phyloP scores from a whole-genome alignment of 2,888 invertebrate genomes.

The Aphidoletes aphidimyza region DNA sequence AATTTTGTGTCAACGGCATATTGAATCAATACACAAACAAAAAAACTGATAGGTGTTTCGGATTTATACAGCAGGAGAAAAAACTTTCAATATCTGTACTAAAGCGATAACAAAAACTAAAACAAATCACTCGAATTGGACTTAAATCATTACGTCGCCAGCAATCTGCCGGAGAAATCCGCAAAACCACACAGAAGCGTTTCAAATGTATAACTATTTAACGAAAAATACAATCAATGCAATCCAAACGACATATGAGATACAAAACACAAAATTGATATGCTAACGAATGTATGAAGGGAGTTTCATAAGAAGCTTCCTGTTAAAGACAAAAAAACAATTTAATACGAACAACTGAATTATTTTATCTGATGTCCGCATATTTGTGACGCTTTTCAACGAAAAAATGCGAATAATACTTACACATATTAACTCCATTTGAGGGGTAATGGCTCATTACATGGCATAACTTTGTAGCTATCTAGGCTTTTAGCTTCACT shows the following conservation, averaged over 20 bases:
- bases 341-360: too few relatives aligned
- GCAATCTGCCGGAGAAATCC: constrained; percentile 12
- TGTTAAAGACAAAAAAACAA: too few relatives aligned
- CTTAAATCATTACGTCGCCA: not conserved
- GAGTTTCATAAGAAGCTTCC: too few relatives aligned
- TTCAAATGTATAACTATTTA: not conserved
- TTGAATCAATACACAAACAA: not conserved
- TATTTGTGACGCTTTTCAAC: too few relatives aligned
- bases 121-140: not conserved
- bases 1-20: constrained; percentile 29
- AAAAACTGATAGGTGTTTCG: constrained; percentile 60
- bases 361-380: too few relatives aligned
- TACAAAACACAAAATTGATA: not conserved
- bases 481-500: too few relatives aligned
- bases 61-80: constrained; percentile 66
- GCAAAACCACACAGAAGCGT: not conserved
- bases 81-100: constrained; percentile 66
- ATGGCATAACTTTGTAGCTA: too few relatives aligned
- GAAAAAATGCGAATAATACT: too few relatives aligned
- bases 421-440: too few relatives aligned
- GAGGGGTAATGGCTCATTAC: too few relatives aligned
- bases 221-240: constrained; percentile 33
- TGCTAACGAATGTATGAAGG: constrained; percentile 20
- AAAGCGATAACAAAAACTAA: constrained; percentile 58
- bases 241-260: not conserved